A percentile compares a stretch with the other conserved stretches of the same genome.
These are phyloP conservation scores for Pelobates cultripes DNA, from an alignment of 2,797 vertebrate species.

Conservation along the genomic window DNA sequence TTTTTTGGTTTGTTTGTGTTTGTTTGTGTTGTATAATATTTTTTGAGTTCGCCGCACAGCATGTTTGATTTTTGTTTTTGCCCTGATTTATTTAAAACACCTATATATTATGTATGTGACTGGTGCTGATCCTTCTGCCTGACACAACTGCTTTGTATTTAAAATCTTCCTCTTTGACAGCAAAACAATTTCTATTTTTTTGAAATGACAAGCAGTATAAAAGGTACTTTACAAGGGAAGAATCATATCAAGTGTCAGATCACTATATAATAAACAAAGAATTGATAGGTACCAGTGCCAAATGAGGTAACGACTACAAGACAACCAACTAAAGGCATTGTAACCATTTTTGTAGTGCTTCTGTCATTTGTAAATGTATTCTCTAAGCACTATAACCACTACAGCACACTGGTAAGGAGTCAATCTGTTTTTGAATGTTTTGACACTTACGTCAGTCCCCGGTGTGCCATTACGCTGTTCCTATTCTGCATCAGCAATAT, in stretches of 20 bases:
- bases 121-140: slow-evolving; percentile 36
- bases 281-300: background rate
- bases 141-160: slow-evolving; percentile 35
- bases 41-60: slow-evolving; percentile 10
- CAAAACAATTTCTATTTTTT: slow-evolving; percentile 30
- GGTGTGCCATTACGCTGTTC: no score
- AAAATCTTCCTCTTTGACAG: slow-evolving; percentile 43
- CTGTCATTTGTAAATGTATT: no score
- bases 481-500: no score
- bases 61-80: slow-evolving; percentile 30
- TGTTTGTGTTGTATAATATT: slow-evolving; percentile 2
- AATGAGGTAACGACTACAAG: background rate
- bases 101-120: slow-evolving; percentile 42
- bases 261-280: no score
- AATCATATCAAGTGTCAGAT: slow-evolving; percentile 15
- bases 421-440: no score
- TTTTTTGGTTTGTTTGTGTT: background rate
- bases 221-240: slow-evolving; percentile 21
- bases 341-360: no score
- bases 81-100: slow-evolving; percentile 37
- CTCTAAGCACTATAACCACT: no score
- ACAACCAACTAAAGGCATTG: no score
- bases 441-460: no score
- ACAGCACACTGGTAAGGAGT: no score
- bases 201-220: slow-evolving; percentile 15